These are phyloP conservation scores for Tympanuchus pallidicinctus DNA, from an alignment of 2,113 vertebrate genomes.

Conservation along the genomic window DNA sequence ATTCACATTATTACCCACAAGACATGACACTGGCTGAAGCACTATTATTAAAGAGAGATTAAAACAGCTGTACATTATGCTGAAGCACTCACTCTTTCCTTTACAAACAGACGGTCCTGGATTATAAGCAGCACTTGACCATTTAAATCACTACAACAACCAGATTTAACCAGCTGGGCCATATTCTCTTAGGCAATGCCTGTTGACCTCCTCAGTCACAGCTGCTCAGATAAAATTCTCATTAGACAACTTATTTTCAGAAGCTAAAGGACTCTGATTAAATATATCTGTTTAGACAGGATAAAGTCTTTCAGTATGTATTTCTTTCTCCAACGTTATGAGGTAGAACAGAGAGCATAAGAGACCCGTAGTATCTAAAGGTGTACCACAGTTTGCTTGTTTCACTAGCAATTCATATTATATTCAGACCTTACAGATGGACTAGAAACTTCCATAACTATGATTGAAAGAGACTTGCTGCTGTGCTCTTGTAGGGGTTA, in stretches of 20 bases:
- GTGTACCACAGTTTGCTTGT: neutral
- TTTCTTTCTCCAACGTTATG: slow-evolving; percentile 60
- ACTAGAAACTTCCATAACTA: neutral
- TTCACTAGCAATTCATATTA: neutral
- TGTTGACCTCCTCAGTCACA: slow-evolving; percentile 84
- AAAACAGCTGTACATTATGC: slow-evolving; percentile 97
- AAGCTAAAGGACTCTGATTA: slow-evolving; percentile 81
- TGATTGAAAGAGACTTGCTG: neutral
- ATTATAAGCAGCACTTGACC: slow-evolving; percentile 98
- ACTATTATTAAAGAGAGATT: slow-evolving; percentile 96
- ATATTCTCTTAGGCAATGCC: slow-evolving; percentile 87
- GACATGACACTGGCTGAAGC: slow-evolving; percentile 85
- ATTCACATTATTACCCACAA: slow-evolving; percentile 76
- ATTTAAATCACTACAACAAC: slow-evolving; percentile 95
- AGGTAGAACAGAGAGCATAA: slow-evolving; percentile 50
- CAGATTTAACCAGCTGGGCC: slow-evolving; percentile 95
- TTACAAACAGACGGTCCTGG: slow-evolving; percentile 92
- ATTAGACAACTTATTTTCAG: slow-evolving; percentile 83
- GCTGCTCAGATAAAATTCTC: slow-evolving; percentile 84
- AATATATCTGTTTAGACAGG: slow-evolving; percentile 79
- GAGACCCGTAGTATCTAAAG: slow-evolving; percentile 31
- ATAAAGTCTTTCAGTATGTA: slow-evolving; percentile 69
- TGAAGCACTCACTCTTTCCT: slow-evolving; percentile 89
- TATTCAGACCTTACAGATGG: neutral
- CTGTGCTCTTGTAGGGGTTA: fast-evolving